A percentile compares a stretch with the other conserved stretches of the same genome.
Evolutionary conservation across 2,797 vertebrate species (phyloP).

Genomic region (Morelia viridis): DNA sequence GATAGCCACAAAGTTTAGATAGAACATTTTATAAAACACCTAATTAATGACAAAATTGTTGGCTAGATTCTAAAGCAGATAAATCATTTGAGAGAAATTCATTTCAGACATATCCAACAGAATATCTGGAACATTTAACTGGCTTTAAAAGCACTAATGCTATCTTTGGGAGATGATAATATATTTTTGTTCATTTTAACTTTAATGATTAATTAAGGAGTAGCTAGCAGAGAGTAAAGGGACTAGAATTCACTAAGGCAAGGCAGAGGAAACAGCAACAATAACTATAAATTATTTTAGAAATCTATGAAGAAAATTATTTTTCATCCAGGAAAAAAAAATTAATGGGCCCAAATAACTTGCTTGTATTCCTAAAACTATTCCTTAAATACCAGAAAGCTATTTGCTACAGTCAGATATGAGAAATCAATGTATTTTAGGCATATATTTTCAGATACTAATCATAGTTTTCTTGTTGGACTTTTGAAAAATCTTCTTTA

Average conservation of each 20-base stretch:
- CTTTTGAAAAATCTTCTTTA: neutral
- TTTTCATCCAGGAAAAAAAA: neutral
- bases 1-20: conserved; percentile 20
- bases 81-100: conserved; percentile 30
- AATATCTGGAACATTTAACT: conserved; percentile 38
- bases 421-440: neutral
- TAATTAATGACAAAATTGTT: conserved; percentile 21
- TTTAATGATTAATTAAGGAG: conserved; percentile 44
- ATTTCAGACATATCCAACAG: conserved; percentile 26
- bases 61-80: conserved; percentile 16
- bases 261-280: neutral
- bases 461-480: neutral
- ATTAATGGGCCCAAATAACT: neutral
- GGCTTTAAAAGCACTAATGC: conserved; percentile 22
- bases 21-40: conserved; percentile 11
- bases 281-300: neutral
- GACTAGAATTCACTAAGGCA: conserved; percentile 7
- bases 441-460: neutral
- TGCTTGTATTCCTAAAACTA: neutral
- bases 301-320: neutral
- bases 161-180: conserved; percentile 37
- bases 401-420: neutral
- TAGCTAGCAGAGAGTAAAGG: conserved; percentile 26
- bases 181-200: conserved; percentile 37
- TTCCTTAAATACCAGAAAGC: neutral